Base-by-base conservation (phyloP, 2,113 vertebrate species). In the Sinocyclocheilus grahami region DNA sequence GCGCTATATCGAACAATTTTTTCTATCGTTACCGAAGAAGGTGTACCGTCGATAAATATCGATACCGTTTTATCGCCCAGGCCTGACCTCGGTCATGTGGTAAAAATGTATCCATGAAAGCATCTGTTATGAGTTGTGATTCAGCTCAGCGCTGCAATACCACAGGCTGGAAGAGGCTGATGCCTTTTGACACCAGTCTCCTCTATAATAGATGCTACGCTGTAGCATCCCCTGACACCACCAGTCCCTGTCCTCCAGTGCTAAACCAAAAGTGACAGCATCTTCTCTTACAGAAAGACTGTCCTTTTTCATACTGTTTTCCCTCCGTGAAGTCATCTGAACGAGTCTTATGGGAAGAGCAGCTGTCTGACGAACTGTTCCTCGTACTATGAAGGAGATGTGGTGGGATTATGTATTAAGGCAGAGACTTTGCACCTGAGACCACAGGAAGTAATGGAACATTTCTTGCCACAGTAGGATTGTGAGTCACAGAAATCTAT, bases 71-170 rank as follows among this genome's bases (percentile, higher is more conserved):
- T 33, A 33, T 33, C 30, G 30, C 30, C 30, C 30, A 30, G 63
- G 18, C 33, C 39, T 78, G 83, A 5, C 74, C 10, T 85, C 42
- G 30, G 74, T 74, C 62, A 46, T 62, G 18, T n/a, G 39, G 24
- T 63, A 53, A 3, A 39, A 69, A 18, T 6, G 14, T 53, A 60
- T 5, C 5, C 16, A 42, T 71, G 42, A 69, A 42, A 69, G 24
- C 67, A 86, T 80, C 67, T 86, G 37, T 39, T 72, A 7, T 62
- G n/a, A 72, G 77, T 79, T 72, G 3, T 48, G 77, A 55, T 58
- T 74, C 53, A 48, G 76, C 48, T 71, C 42, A 33, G 46, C 8
- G 62, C 51, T 85, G 42, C 58, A 67, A n/a, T 48, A 76, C 46
- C 65, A n/a, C 14, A 72, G 37, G 14, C 76, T 53, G 48, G 14